phyloP scores from a whole-genome alignment of 2,888 invertebrate species.

The Hydropsyche betteni region DNA sequence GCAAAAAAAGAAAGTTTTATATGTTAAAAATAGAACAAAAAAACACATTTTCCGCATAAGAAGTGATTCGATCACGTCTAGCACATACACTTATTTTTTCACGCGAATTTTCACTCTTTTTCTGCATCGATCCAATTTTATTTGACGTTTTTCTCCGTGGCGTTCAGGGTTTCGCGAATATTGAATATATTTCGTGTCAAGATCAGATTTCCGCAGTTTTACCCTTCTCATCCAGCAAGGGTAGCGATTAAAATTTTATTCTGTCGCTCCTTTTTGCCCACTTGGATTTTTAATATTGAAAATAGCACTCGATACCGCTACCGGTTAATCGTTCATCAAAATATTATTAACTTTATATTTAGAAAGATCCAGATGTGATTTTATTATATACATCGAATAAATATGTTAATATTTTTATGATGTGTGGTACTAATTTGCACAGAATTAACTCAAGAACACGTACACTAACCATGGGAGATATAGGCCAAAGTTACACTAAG shows the following conservation, averaged over 20 bases:
- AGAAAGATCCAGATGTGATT: too few relatives aligned
- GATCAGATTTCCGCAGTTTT: neutral
- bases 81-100: too few relatives aligned
- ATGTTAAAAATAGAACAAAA: too few relatives aligned
- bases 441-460: neutral
- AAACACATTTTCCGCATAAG: too few relatives aligned
- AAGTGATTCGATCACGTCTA: too few relatives aligned
- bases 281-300: neutral
- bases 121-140: slow-evolving; percentile 3
- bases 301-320: neutral
- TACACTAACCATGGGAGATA: too few relatives aligned
- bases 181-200: slow-evolving; percentile 19
- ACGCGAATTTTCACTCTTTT: neutral
- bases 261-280: neutral
- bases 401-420: too few relatives aligned
- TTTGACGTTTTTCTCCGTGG: neutral
- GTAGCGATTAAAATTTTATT: slow-evolving; percentile 18
- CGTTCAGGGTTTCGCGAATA: neutral
- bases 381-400: too few relatives aligned
- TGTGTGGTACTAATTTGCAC: neutral
- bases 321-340: neutral
- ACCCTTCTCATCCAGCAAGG: neutral
- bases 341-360: too few relatives aligned
- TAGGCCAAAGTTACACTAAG: too few relatives aligned
- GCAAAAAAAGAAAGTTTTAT: too few relatives aligned